Evolutionary conservation across 2,888 invertebrate species (phyloP).

Genomic region (Chesias legatella): DNA sequence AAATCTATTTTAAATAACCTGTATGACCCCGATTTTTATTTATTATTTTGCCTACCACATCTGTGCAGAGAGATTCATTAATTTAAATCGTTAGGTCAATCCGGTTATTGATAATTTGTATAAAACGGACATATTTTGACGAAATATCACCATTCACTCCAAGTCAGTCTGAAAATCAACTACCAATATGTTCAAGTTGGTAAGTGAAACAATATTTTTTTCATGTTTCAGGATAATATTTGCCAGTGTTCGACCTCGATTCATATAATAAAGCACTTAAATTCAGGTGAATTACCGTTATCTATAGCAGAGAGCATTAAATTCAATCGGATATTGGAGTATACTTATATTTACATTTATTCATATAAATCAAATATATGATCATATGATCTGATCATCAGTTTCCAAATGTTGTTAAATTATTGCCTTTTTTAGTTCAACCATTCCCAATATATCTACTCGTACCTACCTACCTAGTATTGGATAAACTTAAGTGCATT

Average conservation of each 20-base stretch:
- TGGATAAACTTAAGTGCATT: too few relatives aligned
- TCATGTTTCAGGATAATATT: neutral
- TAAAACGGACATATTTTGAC: slow-evolving; percentile 17
- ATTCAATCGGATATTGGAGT: too few relatives aligned
- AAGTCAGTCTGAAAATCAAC: slow-evolving; percentile 24
- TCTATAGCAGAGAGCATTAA: too few relatives aligned
- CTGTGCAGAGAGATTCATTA: slow-evolving; percentile 11
- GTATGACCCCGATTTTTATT: slow-evolving; percentile 16
- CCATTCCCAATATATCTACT: too few relatives aligned
- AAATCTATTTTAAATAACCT: slow-evolving; percentile 15
- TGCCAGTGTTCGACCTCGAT: neutral
- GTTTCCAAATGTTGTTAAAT: too few relatives aligned
- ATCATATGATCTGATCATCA: too few relatives aligned
- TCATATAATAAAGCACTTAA: too few relatives aligned
- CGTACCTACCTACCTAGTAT: too few relatives aligned
- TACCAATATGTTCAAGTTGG: slow-evolving; percentile 43
- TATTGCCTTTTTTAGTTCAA: too few relatives aligned
- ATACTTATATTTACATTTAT: too few relatives aligned
- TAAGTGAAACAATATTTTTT: slow-evolving; percentile 18
- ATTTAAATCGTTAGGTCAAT: slow-evolving; percentile 18
- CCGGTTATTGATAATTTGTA: slow-evolving; percentile 20
- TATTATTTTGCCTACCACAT: slow-evolving; percentile 14
- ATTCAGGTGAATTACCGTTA: too few relatives aligned
- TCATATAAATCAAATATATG: too few relatives aligned
- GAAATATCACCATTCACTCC: slow-evolving; percentile 24